Evolutionary conservation across 1,140 invertebrate species (phyloP), one percentile per base, ranked within the genome.

Genomic region (Macrobrachium rosenbergii): DNA sequence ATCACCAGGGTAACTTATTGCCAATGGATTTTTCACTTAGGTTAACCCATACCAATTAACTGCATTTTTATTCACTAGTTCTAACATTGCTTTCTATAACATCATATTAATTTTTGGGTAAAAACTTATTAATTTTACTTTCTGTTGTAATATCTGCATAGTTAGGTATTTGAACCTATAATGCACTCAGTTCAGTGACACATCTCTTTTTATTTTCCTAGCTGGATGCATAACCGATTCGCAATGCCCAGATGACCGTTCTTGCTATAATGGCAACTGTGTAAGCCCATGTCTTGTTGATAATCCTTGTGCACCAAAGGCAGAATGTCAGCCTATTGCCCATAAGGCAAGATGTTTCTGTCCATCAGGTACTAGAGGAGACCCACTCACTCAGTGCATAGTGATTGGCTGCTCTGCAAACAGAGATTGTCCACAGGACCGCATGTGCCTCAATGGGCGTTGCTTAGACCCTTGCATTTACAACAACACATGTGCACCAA

Each of bases 191-290:
- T 52, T 52, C 69, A 69, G 16, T 75, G 37, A 79, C 67, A 73
- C 45, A 45, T 60, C 12, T 58, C 52, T 58, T 87, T 28, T 81
- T 60, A 62, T 72, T 90, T 91, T 91, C 63, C 83, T 88, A 87
- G 94, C 96, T 52, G 96, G 96, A 77, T 98, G 96, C 91, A 93
- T 94, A 76, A 93, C 94, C 2, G 94, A 97, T 91, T 94, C 95
- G 0, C 96, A 97, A 91, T 98, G 97, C 90, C 94, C 95, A 80
- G 93, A 94, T 81, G 94, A 95, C 64, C 95, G 90, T 83, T 60
- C 96, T 91, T 95, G 96, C 84, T 97, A 96, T 90, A 92, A 96
- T 19, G 95, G 94, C 43, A 95, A 96, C 89, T 98, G 97, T 91
- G 93, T 97, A 17, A 96, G 95, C 91, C 96, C 96, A 8, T 97